phyloP scores from a whole-genome alignment of 2,113 vertebrate species.

The Phoxinus phoxinus region DNA sequence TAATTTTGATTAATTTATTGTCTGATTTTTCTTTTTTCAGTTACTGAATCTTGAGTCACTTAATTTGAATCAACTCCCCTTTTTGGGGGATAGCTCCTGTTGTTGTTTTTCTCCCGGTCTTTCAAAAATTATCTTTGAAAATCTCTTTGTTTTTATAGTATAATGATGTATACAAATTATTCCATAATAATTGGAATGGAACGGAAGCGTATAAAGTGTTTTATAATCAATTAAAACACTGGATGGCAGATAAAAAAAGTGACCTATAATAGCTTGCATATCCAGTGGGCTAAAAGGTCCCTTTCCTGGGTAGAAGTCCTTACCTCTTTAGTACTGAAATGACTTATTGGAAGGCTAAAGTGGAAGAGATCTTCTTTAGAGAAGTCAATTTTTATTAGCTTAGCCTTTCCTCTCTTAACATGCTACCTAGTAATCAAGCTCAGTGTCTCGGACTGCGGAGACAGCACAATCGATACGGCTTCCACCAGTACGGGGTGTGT shows the following conservation, averaged over 20 bases:
- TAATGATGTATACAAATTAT: not conserved
- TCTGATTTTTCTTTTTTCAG: not conserved
- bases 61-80: not conserved
- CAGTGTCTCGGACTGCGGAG: conserved; percentile 57
- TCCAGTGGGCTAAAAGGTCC: not conserved
- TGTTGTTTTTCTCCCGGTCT: not conserved
- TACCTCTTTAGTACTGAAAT: conserved; percentile 4
- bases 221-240: not conserved
- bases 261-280: not conserved
- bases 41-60: not conserved
- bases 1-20: conserved; percentile 19
- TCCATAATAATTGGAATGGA: not conserved
- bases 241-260: not conserved
- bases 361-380: conserved; percentile 16
- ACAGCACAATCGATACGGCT: conserved; percentile 70
- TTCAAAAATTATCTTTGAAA: not conserved
- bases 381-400: conserved; percentile 43
- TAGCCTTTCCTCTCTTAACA: conserved; percentile 34
- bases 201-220: not conserved
- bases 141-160: not conserved
- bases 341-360: conserved; percentile 31
- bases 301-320: not conserved
- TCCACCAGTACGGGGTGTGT: conserved; percentile 63
- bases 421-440: conserved; percentile 43
- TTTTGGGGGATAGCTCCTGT: not conserved